Conservation (phyloP, 2,797 vertebrate genomes). For the Sebastes goodei region DNA sequence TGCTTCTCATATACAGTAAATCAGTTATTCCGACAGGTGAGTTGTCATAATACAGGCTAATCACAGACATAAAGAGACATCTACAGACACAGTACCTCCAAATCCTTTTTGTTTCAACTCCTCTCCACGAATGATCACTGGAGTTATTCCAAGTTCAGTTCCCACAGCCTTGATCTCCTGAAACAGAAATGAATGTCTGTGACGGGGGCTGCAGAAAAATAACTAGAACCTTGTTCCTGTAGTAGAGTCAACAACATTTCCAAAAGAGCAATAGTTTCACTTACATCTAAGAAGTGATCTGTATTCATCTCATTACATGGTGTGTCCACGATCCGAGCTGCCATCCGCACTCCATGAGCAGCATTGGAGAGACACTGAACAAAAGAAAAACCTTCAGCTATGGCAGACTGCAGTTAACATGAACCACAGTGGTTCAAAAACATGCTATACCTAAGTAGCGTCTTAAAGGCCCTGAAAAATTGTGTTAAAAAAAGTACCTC, state of each 20-base stretch:
- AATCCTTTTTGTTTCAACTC: conserved; percentile 93
- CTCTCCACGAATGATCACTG: conserved; percentile 92
- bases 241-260: not conserved
- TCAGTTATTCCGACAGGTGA: not conserved
- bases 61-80: not conserved
- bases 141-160: conserved; percentile 89
- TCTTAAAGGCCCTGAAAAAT: not conserved
- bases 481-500: conserved; percentile 78
- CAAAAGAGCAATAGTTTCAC: conserved; percentile 37
- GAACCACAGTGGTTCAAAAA: not conserved
- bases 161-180: conserved; percentile 96
- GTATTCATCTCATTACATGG: conserved; percentile 99
- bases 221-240: not conserved
- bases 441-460: not conserved
- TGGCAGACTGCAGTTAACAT: not conserved
- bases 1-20: too few species aligned
- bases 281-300: conserved; percentile 90
- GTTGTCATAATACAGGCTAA: not conserved
- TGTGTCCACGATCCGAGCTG: conserved; percentile 96
- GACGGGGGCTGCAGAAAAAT: not conserved
- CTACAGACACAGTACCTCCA: conserved; percentile 85
- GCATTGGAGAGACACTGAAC: conserved; percentile 89
- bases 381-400: conserved; percentile 27
- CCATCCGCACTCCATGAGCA: conserved; percentile 91
- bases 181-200: conserved; percentile 39